These are phyloP conservation scores for Physella acuta DNA, from an alignment of 1,140 invertebrate species.

Conservation along the genomic window DNA sequence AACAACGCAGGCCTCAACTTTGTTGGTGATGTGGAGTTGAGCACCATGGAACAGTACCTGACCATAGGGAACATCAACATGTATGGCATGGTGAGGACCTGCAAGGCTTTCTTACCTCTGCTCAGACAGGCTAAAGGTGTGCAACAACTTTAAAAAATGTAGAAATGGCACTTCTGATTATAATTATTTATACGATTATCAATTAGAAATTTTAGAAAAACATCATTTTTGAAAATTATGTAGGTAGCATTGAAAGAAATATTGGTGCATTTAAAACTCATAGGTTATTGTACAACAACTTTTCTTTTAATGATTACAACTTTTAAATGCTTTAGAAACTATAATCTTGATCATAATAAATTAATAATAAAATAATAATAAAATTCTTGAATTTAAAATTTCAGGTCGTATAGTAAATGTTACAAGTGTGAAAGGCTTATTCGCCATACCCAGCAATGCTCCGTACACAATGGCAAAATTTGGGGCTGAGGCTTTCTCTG, in stretches of 20 bases:
- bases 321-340: too few species aligned
- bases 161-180: too few species aligned
- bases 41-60: constrained; percentile 63
- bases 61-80: constrained; percentile 76
- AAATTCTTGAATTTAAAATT: not conserved
- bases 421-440: constrained; percentile 76
- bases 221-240: too few species aligned
- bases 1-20: constrained; percentile 78
- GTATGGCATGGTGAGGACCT: constrained; percentile 77
- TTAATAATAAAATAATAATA: too few species aligned
- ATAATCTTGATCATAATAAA: too few species aligned
- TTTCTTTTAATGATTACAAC: too few species aligned
- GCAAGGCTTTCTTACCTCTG: constrained; percentile 72
- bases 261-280: too few species aligned
- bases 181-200: too few species aligned
- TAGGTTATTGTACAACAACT: too few species aligned
- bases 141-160: too few species aligned
- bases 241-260: too few species aligned
- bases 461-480: constrained; percentile 81
- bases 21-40: constrained; percentile 87
- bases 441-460: constrained; percentile 72
- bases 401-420: constrained; percentile 74
- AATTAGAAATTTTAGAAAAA: too few species aligned
- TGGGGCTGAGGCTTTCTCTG: constrained; percentile 65
- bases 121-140: constrained; percentile 68